phyloP scores from a whole-genome alignment of 2,888 invertebrate species.

The Cordylochernes scorpioides region DNA sequence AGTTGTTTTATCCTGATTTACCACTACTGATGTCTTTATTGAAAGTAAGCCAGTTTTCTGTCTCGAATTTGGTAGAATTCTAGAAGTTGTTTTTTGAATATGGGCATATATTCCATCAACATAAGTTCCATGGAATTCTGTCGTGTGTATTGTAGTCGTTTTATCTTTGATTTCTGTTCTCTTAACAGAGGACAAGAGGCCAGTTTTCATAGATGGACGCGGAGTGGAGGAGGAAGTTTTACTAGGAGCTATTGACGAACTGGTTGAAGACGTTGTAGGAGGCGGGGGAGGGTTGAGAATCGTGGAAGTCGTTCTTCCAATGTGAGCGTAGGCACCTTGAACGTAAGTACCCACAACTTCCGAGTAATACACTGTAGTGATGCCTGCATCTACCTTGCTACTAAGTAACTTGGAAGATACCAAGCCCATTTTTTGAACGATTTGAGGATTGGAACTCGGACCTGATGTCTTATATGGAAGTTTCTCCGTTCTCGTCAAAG shows the following conservation, averaged over 20 bases:
- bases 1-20: no score
- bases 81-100: no score
- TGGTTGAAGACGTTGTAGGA: neutral
- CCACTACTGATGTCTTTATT: no score
- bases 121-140: conserved; percentile 6
- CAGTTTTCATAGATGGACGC: conserved; percentile 1
- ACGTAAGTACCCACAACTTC: conserved; percentile 15
- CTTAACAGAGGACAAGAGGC: conserved; percentile 4
- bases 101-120: conserved; percentile 6
- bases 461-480: no score
- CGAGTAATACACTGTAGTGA: conserved; percentile 8
- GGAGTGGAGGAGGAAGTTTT: conserved; percentile 1
- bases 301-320: conserved; percentile 12
- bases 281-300: conserved; percentile 4
- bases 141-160: conserved; percentile 5
- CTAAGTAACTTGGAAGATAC: conserved; percentile 10
- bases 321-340: conserved; percentile 13
- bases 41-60: no score
- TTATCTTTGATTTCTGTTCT: conserved; percentile 4
- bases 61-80: no score
- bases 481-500: conserved; percentile 8
- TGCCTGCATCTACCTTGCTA: conserved; percentile 5
- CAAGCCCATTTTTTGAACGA: no score
- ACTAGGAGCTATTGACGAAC: neutral
- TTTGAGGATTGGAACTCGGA: no score